Evolutionary conservation across 2,888 invertebrate genomes (phyloP).

Genomic region (Apamea monoglypha): DNA sequence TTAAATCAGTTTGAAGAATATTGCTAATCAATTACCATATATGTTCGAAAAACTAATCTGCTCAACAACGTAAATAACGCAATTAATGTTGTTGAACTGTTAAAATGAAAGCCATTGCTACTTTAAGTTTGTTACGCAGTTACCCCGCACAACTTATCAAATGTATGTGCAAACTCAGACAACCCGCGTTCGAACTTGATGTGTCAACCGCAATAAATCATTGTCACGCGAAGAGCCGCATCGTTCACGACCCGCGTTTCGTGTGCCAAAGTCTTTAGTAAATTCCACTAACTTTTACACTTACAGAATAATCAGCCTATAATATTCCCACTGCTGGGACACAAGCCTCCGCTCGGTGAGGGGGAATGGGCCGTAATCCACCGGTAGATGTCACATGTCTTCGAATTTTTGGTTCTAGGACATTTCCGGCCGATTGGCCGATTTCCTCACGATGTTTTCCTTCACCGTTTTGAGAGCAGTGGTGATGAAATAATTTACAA

Average conservation of each 20-base stretch:
- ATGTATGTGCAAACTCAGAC: not conserved
- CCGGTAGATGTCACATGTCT: too few species aligned
- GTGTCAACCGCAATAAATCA: constrained; percentile 27
- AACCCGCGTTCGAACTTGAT: not conserved
- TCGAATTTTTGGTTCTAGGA: not conserved
- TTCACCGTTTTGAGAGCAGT: not conserved
- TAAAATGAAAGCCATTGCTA: too few species aligned
- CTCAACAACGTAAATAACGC: too few species aligned
- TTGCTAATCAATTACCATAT: too few species aligned
- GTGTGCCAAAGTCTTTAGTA: constrained; percentile 20
- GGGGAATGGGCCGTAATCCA: too few species aligned
- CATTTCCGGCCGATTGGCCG: not conserved
- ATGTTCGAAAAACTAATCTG: too few species aligned
- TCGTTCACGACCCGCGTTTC: constrained; percentile 1
- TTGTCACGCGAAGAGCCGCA: not conserved
- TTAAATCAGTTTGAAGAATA: too few species aligned
- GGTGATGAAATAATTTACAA: not conserved
- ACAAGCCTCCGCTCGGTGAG: too few species aligned
- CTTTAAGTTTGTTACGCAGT: too few species aligned
- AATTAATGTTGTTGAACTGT: too few species aligned
- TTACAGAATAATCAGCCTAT: not conserved
- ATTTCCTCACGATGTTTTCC: not conserved
- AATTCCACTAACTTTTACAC: constrained; percentile 41
- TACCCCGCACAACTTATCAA: not conserved
- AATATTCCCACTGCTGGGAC: too few species aligned